Evolutionary conservation across 2,797 vertebrate genomes (phyloP), one percentile per base, ranked within the genome.

Genomic region (Apodemus agrarius): DNA sequence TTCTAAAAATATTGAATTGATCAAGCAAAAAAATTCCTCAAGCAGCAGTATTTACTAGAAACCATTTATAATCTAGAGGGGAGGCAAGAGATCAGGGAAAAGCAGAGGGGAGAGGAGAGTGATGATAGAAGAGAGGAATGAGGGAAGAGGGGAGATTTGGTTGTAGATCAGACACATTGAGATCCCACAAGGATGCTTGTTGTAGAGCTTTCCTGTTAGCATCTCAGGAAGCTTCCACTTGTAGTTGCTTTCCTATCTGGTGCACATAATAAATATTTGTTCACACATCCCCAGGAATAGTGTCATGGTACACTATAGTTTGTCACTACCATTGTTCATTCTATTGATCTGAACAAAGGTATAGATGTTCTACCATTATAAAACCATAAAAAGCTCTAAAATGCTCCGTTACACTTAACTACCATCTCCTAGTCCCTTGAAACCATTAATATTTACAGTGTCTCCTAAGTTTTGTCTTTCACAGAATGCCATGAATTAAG

Each of bases 391-490:
- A 54, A 82, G 22, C 24, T 69, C 40, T 82, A n/a, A 84, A 93
- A 90, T 85, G 40, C 1, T 69, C 49, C 78, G 49, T 5, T 92
- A 26, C 21, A 67, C 0, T 34, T 89, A 29, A 34, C 75, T 43
- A 37, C 43, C 2, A 17, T 67, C 46, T 2, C n/a, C 17, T 49
- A 90, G 75, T 13, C 14, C 34, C 21, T 93, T 12, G 2, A 34
- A 93, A 79, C 29, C n/a, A 81, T n/a, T 92, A 26, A 57, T 78
- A 3, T 87, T 95, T 84, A 75, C 17, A 95, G 8, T 88, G 22
- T 93, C 46, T 92, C 40, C 22, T 80, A 12, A 82, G 17, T 79
- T 94, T 96, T 75, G 1, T 57, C 21, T 91, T 93, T 85, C 76
- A 9, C 26, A 49, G 13, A 78, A 89, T 86, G 52, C 37, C 52